Evolutionary conservation across 2,113 vertebrate genomes (phyloP), one percentile per base, ranked within the genome.

Genomic region (Apteryx mantelli): DNA sequence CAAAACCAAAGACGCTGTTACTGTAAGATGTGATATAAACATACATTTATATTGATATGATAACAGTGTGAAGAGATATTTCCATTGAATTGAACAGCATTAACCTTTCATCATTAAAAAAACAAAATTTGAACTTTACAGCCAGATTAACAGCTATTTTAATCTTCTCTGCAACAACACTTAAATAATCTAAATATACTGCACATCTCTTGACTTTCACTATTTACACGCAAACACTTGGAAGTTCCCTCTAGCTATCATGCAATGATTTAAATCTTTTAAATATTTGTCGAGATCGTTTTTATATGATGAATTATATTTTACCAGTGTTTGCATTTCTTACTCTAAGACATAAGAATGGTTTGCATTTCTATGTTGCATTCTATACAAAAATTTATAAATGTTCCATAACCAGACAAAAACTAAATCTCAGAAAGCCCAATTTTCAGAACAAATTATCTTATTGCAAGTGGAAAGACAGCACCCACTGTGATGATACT

Each of bases 221-320:
- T 42, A 1, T 1, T 1, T 53, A 28, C 16, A 2, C 2, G 5
- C 25, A 56, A 69, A 60, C 5, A 30, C 3, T 48, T 6, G 32
- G 40, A 73, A 68, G 10, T n/a, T 76, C 8, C 13, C 13, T 82
- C 11, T 85, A 78, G 19, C 26, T 61, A 7, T 44, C 9, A 14
- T 46, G 32, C 5, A 50, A 30, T 52, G 20, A 13, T 61, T 82
- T 73, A 64, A 8, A 38, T 42, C 87, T 69, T 55, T 44, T 1
- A 73, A 69, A 15, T 48, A 36, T 48, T 63, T 76, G 7, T 64
- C 71, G 30, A 56, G 5, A 2, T 60, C 0, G 10, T 83, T 88
- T 71, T 85, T 7, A 28, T 77, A 24, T 21, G 20, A 76, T 32
- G 2, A 71, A 71, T 79, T 88, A 13, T 78, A 9, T 66, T 58